These are phyloP conservation scores for Gortyna flavago DNA, from an alignment of 2,888 invertebrate genomes.

Conservation along the genomic window DNA sequence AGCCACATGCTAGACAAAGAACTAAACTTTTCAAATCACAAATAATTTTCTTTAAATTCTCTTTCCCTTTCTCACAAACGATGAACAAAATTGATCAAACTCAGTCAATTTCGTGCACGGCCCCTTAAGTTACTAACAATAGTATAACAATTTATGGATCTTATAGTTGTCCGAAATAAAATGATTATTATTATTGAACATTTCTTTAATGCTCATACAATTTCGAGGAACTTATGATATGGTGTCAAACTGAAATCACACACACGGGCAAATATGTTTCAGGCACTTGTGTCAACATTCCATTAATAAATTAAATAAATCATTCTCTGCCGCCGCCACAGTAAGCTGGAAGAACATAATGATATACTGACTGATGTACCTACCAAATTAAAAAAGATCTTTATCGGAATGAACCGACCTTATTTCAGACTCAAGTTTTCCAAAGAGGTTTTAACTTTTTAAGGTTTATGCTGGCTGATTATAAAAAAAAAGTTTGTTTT, in stretches of 20 bases:
- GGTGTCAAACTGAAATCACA: slow-evolving; percentile 29
- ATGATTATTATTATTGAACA: too few species aligned
- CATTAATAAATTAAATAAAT: slow-evolving; percentile 39
- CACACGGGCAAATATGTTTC: slow-evolving; percentile 26
- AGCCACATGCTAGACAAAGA: too few species aligned
- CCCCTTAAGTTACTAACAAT: too few species aligned
- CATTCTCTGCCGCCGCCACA: slow-evolving; percentile 4
- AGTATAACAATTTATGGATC: too few species aligned
- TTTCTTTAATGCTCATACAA: neutral
- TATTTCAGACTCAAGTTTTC: slow-evolving; percentile 7
- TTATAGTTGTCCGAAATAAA: too few species aligned
- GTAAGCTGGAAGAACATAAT: neutral
- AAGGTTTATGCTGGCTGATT: neutral
- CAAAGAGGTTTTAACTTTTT: slow-evolving; percentile 7
- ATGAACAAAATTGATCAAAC: too few species aligned
- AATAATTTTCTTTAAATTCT: too few species aligned
- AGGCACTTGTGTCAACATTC: slow-evolving; percentile 42
- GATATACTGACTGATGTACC: neutral
- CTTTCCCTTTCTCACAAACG: too few species aligned
- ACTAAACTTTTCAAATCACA: too few species aligned
- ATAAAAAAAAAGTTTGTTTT: slow-evolving; percentile 44
- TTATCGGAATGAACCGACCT: neutral
- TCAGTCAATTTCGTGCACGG: too few species aligned
- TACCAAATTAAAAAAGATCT: slow-evolving; percentile 14
- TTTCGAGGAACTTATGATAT: neutral